Conservation (phyloP, 2,797 vertebrate genomes). For the Huso huso region DNA sequence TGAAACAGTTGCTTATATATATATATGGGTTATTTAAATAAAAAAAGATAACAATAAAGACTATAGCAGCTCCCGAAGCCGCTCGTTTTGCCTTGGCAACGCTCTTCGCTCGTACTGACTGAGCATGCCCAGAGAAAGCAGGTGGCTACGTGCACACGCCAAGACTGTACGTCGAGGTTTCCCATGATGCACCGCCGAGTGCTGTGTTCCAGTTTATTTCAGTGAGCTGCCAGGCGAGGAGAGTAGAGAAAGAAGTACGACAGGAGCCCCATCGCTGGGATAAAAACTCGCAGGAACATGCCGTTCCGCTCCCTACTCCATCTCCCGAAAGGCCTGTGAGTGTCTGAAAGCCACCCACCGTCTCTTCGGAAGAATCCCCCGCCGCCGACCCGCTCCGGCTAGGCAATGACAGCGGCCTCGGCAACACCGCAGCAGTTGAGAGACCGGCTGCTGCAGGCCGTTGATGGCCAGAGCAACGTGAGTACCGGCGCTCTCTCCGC, state of each 20-base stretch:
- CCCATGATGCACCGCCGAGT: conserved; percentile 33
- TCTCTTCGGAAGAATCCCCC: conserved; percentile 68
- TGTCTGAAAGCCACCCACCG: conserved; percentile 42
- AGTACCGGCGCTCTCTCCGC: conserved; percentile 42
- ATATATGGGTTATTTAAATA: too few relatives aligned
- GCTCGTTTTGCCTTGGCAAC: too few relatives aligned
- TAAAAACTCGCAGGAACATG: conserved; percentile 48
- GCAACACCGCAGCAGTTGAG: conserved; percentile 83
- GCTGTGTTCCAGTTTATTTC: conserved; percentile 26
- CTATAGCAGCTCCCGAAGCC: too few relatives aligned
- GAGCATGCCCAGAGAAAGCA: neutral
- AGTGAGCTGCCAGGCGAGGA: conserved; percentile 42
- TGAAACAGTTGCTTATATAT: too few relatives aligned
- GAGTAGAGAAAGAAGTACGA: conserved; percentile 27
- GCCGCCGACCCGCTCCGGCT: conserved; percentile 68
- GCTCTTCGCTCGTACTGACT: too few relatives aligned
- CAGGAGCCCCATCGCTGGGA: conserved; percentile 21
- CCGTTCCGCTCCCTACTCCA: conserved; percentile 42
- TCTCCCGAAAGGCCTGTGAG: conserved; percentile 51
- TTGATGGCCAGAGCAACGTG: conserved; percentile 86
- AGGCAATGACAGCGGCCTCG: conserved; percentile 86
- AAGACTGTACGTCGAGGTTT: conserved; percentile 14
- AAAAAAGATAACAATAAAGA: too few relatives aligned
- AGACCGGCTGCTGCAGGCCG: conserved; percentile 89
- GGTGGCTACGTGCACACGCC: conserved; percentile 9